Base-by-base conservation (phyloP, 2,888 invertebrate species). In the Byasa hedistus region DNA sequence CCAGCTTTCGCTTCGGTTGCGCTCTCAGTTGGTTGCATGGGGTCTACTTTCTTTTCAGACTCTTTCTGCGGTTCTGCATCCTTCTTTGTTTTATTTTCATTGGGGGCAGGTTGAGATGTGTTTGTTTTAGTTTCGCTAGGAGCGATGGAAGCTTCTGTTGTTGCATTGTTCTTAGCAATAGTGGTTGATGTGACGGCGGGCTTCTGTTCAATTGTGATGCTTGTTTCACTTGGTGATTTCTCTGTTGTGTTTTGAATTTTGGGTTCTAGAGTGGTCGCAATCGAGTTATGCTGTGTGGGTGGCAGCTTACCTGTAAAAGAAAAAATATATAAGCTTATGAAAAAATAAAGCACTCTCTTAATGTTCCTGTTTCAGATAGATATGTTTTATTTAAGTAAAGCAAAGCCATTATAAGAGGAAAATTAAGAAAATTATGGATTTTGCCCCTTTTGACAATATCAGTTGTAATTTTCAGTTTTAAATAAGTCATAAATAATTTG, bases 31-130 rank as follows among this genome's bases (percentile, higher is more conserved):
- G 27, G 56, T 48, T 39, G 22, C 22, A 56, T 22, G 12, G 60
- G 55, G 51, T 69, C 68, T 12, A 68, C 68, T 22, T 71, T 69
- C 23, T 22, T 32, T 32, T 32, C 32, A 32, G 32, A 32, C 7
- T 72, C 71, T 61, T 70, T 73, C 57, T 75, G 44, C 3, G 66
- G 66, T 1, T 59, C 61, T 27, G 1, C 32, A 24, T 55, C 59
- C 44, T 66, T 69, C 59, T 61, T 62, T 19, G 61, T 69, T 44
- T 51, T 68, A 52, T 66, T 64, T 51, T 67, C 64, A 51, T 24
- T 51, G 7, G 63, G 4, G 5, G 58, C 60, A 12, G 70, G 39
- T 51, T 65, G 65, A 15, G 63, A 3, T 19, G 55, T 19, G 36
- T 58, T 66, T n/a, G 61, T 60, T 61, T 65, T 66, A 15, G 59